A percentile compares a stretch with the other conserved stretches of the same genome.
phyloP scores from a whole-genome alignment of 2,113 vertebrate genomes.

The Bubo scandiacus region DNA sequence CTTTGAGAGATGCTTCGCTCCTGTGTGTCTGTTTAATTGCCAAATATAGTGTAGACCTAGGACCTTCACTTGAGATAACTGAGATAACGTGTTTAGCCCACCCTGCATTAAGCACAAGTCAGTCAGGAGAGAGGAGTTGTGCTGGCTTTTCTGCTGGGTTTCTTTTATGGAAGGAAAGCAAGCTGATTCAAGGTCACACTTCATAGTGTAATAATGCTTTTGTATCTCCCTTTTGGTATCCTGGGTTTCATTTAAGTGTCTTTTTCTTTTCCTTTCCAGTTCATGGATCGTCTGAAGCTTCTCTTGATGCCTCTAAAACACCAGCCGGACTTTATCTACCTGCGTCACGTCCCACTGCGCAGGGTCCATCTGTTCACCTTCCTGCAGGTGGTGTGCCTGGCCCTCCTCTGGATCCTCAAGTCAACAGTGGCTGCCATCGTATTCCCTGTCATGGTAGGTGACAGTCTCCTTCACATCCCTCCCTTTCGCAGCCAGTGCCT shows the following conservation, averaged over 20 bases:
- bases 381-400: conserved; percentile 91
- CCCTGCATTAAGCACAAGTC: too few relatives aligned
- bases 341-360: conserved; percentile 93
- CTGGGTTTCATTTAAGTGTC: neutral
- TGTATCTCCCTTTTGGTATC: too few relatives aligned
- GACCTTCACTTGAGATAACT: neutral
- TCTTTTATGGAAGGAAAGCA: neutral
- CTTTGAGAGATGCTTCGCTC: neutral
- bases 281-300: conserved; percentile 97
- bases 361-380: conserved; percentile 97
- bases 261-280: conserved; percentile 69
- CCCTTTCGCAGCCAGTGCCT: neutral
- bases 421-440: conserved; percentile 98
- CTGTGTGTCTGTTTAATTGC: neutral
- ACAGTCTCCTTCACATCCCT: accelerated
- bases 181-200: neutral
- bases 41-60: neutral
- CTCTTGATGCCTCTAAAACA: conserved; percentile 98
- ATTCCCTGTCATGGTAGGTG: conserved; percentile 95
- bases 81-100: too few relatives aligned
- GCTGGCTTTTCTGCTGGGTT: neutral
- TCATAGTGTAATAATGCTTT: neutral
- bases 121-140: neutral
- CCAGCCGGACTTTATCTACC: conserved; percentile 96
- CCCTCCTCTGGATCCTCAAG: conserved; percentile 97